phyloP scores from a whole-genome alignment of 2,888 invertebrate species.

The Apomyelois bistriatella region DNA sequence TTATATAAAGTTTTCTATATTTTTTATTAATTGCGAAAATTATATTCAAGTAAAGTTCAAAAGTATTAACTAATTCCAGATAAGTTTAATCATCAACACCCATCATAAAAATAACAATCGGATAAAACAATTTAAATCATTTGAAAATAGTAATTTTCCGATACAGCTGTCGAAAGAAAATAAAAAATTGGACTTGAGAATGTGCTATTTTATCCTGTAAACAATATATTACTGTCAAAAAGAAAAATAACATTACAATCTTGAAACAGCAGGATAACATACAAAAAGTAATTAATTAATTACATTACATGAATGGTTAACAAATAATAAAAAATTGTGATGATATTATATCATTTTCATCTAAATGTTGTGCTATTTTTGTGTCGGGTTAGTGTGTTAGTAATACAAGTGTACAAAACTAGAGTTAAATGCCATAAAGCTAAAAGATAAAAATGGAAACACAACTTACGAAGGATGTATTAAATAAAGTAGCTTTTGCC shows the following conservation, averaged over 20 bases:
- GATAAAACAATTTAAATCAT: no score
- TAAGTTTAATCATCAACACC: no score
- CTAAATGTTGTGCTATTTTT: slow-evolving; percentile 4
- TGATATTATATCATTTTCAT: slow-evolving; percentile 9
- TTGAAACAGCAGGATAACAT: not conserved
- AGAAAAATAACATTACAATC: not conserved
- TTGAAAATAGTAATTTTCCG: no score
- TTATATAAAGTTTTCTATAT: no score
- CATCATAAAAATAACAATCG: no score
- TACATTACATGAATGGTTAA: not conserved
- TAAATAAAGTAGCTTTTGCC: no score
- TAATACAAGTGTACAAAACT: slow-evolving; percentile 15
- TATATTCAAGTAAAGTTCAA: no score
- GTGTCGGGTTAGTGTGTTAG: slow-evolving; percentile 7
- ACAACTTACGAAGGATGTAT: not conserved
- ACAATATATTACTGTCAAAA: not conserved
- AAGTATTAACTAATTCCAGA: no score
- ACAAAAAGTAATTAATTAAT: not conserved
- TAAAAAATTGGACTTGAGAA: no score
- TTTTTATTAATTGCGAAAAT: no score
- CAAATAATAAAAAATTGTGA: slow-evolving; percentile 10
- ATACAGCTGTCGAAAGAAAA: no score
- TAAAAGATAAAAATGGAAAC: not conserved
- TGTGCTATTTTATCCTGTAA: not conserved
- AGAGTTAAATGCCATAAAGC: not conserved